Evolutionary conservation across 92 coral and sea anemone species (phyloP).

Genomic region (Muricea muricata): DNA sequence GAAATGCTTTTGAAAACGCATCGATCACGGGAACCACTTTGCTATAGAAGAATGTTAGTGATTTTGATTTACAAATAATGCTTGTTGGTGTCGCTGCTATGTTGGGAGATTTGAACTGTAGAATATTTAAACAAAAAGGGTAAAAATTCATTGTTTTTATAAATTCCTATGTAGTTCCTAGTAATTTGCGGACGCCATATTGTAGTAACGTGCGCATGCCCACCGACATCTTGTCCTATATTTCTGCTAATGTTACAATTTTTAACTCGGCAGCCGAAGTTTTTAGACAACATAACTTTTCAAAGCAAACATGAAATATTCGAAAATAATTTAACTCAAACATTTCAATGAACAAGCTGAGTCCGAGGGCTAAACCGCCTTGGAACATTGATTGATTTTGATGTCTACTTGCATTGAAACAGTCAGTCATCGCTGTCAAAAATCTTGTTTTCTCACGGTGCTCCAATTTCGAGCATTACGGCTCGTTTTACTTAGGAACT

Average conservation of each 20-base stretch:
- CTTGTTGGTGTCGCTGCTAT: constrained; percentile 7
- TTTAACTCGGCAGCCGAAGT: too few species aligned
- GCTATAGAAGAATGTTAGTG: not conserved
- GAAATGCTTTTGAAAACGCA: not conserved
- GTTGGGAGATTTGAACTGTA: constrained; percentile 14
- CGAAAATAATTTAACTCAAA: too few species aligned
- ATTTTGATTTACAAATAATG: constrained; percentile 27
- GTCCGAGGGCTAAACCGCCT: too few species aligned
- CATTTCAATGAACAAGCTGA: too few species aligned
- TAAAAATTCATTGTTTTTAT: constrained; percentile 10
- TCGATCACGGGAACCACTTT: constrained; percentile 29
- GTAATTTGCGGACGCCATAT: constrained; percentile 20
- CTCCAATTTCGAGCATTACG: too few species aligned
- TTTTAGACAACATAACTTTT: too few species aligned
- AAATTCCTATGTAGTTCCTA: constrained; percentile 12
- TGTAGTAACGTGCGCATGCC: not conserved
- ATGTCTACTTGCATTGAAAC: too few species aligned
- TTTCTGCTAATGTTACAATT: constrained; percentile 31
- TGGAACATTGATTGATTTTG: too few species aligned
- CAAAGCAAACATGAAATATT: too few species aligned
- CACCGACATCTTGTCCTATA: constrained; percentile 27
- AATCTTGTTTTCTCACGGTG: too few species aligned
- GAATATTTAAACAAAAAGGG: not conserved
- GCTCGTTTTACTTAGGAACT: too few species aligned
- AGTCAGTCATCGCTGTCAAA: too few species aligned